These are phyloP conservation scores for Asbolus verrucosus DNA, from an alignment of 1,140 invertebrate species.

Conservation along the genomic window DNA sequence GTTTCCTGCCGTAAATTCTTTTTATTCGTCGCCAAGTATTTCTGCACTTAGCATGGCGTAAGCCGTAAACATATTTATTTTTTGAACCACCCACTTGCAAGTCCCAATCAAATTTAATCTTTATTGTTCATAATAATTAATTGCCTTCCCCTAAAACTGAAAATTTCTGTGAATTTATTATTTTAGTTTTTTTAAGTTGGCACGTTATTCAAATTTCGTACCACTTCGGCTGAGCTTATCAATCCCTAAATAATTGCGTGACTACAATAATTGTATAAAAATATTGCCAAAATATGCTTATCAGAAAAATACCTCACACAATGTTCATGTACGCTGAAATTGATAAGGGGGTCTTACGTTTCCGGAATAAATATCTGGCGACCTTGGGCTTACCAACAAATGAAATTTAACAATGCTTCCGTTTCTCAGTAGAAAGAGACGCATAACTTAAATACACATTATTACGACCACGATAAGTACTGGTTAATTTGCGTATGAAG, in stretches of 20 bases:
- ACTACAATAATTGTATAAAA: constrained; percentile 37
- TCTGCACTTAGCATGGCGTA: constrained; percentile 30
- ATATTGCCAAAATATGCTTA: constrained; percentile 46
- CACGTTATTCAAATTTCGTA: constrained; percentile 38
- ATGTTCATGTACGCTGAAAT: constrained; percentile 40
- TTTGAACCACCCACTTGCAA: constrained; percentile 5
- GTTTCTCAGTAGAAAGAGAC: not conserved
- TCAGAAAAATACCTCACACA: constrained; percentile 39
- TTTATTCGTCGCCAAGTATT: constrained; percentile 30
- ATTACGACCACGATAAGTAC: constrained; percentile 6
- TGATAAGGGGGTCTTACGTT: constrained; percentile 47
- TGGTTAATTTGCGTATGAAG: not conserved
- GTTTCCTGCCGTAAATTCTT: constrained; percentile 42
- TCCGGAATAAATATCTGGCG: constrained; percentile 46
- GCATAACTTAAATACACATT: constrained; percentile 7
- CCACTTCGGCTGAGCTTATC: constrained; percentile 27
- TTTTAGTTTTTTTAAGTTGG: constrained; percentile 15
- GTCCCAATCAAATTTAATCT: constrained; percentile 7
- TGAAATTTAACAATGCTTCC: constrained; percentile 34
- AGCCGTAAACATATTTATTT: constrained; percentile 10
- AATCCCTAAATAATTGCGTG: constrained; percentile 25
- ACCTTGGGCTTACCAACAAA: constrained; percentile 49
- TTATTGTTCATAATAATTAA: constrained; percentile 15
- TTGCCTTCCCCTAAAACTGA: constrained; percentile 10
- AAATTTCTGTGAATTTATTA: constrained; percentile 22